These are phyloP conservation scores for Monopis laevigella DNA, from an alignment of 2,888 invertebrate species.

Conservation along the genomic window DNA sequence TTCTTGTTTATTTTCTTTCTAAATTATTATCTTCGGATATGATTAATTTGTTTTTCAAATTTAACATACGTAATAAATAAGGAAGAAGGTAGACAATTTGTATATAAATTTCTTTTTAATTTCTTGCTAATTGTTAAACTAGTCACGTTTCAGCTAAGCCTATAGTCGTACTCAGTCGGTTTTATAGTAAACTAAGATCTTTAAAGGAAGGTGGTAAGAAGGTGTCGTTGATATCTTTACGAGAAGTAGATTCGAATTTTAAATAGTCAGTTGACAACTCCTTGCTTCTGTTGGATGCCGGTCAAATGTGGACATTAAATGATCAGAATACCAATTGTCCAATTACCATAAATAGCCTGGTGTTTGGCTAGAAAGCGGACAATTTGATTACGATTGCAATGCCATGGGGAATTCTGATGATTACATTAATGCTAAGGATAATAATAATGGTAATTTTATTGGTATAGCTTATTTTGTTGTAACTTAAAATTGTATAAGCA, in stretches of 20 bases:
- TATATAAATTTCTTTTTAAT: too few relatives aligned
- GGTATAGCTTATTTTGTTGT: conserved; percentile 2
- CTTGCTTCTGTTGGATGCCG: conserved; percentile 21
- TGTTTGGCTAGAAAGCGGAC: conserved; percentile 65
- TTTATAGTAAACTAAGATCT: not conserved
- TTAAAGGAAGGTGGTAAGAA: not conserved
- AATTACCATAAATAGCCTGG: conserved; percentile 64
- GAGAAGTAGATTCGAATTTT: not conserved
- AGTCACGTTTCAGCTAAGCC: too few relatives aligned
- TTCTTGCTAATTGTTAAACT: too few relatives aligned
- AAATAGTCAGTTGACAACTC: not conserved
- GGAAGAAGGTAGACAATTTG: too few relatives aligned
- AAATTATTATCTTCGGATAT: too few relatives aligned
- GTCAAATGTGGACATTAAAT: conserved; percentile 60
- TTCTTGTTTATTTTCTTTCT: too few relatives aligned
- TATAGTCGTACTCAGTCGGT: too few relatives aligned
- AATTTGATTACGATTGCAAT: conserved; percentile 60
- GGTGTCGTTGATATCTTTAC: not conserved
- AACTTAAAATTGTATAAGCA: too few relatives aligned
- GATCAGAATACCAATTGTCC: conserved; percentile 56
- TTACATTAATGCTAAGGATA: conserved; percentile 28
- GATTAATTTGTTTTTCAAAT: too few relatives aligned
- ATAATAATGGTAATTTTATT: conserved; percentile 7
- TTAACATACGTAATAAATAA: too few relatives aligned
- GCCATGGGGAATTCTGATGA: conserved; percentile 47